Conservation (phyloP, 1,140 invertebrate genomes). For the Orius laevigatus region DNA sequence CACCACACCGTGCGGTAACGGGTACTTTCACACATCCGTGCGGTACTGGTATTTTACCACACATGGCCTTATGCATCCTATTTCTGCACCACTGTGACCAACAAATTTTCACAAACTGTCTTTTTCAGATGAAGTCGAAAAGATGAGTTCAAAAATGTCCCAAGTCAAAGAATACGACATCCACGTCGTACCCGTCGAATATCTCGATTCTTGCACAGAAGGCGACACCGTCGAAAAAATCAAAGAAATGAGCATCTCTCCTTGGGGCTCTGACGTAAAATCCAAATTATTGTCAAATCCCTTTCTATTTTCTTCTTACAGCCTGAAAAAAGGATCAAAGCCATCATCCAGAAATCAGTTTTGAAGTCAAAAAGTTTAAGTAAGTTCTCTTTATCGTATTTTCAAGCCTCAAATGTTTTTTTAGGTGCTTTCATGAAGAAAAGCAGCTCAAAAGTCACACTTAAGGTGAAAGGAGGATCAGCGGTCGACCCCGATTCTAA, state of each 20-base stretch:
- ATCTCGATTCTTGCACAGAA: constrained; percentile 41
- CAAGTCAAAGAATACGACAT: constrained; percentile 51
- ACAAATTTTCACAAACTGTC: too few species aligned
- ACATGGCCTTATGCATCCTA: too few species aligned
- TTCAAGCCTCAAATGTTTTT: background rate
- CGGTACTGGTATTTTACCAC: too few species aligned
- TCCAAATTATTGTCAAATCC: too few species aligned
- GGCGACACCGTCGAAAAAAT: constrained; percentile 28
- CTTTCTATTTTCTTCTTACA: constrained; percentile 1
- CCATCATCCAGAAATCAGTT: background rate
- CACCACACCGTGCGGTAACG: too few species aligned
- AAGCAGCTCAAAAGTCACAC: constrained; percentile 39
- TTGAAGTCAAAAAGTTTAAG: constrained; percentile 16
- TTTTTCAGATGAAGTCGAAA: constrained; percentile 44
- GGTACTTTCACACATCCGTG: too few species aligned
- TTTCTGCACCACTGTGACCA: too few species aligned
- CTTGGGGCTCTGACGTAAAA: constrained; percentile 36
- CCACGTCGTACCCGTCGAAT: constrained; percentile 61
- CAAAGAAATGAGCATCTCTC: constrained; percentile 27
- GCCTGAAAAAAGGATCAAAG: constrained; percentile 43
- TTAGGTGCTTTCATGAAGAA: constrained; percentile 19
- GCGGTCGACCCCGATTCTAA: constrained; percentile 82
- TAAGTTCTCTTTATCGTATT: constrained; percentile 5
- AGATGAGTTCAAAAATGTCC: constrained; percentile 44
- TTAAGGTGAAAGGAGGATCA: constrained; percentile 71